Base-by-base conservation (phyloP, 2,797 vertebrate genomes). In the Arrhamphus sclerolepis region DNA sequence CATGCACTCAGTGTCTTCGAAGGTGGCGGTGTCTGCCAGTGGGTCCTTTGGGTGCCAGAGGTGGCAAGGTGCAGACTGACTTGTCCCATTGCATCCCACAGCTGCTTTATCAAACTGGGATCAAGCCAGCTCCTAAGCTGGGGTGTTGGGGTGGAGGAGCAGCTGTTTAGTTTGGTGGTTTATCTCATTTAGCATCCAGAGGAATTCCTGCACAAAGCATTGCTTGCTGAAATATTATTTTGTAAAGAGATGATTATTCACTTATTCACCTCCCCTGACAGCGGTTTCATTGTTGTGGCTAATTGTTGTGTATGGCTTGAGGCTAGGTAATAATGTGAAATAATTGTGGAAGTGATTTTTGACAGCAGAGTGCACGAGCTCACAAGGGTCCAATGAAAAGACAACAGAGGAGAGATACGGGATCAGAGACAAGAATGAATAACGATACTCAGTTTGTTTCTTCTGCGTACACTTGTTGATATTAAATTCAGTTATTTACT, bases 301-400 rank as follows among this genome's bases (percentile, higher is more conserved):
- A 34, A 40, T 34, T 34, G 26, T 9, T 29, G 16, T 51, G 2
- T 40, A 14, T 28, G 41, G 8, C 56, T 67, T 6, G 19, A 57
- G 50, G 34, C 55, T 16, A 34, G 11, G 3, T 34, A n/a, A 56
- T 70, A 46, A 31, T 48, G 21, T 54, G 24, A 62, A 65, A 56
- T 73, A 10, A 63, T 60, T 31, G 14, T 47, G 24, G 28, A 57
- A 46, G 42, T 50, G 9, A 41, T 68, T 34, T 34, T 34, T 34
- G 31, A 34, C 13, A 3, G 31, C 31, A 1, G 31, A 10, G 31
- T 34, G 31, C 10, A 10, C 13, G 31, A 11, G 31, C 31, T 34
- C 31, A 34, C 31, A 34, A 11, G 31, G 31, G 31, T 34, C 10
- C 31, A 34, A 34, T 34, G 31, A 34, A 34, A 34, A 34, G 31